A percentile compares a stretch with the other conserved stretches of the same genome.
Conservation (phyloP, 2,797 vertebrate species). For the Lepilemur septentrionalis region DNA sequence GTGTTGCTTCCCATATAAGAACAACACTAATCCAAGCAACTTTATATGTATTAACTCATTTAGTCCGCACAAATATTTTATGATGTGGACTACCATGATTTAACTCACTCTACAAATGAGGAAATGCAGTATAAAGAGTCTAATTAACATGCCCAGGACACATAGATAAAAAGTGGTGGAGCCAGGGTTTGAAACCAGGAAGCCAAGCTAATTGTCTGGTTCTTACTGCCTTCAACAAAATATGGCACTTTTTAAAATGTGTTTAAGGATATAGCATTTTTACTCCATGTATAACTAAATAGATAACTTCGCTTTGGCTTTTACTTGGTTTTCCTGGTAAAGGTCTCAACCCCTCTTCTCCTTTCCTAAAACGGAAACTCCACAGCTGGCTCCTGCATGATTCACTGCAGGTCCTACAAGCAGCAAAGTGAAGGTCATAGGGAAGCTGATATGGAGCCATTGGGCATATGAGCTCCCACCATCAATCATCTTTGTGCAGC, state of each 20-base stretch:
- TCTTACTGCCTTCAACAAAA: neutral
- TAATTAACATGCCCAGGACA: neutral
- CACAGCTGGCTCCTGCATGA: neutral
- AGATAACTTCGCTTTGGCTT: neutral
- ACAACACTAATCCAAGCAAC: neutral
- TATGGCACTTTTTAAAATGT: neutral
- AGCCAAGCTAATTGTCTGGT: neutral
- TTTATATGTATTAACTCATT: neutral
- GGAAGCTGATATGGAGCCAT: neutral
- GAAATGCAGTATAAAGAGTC: neutral
- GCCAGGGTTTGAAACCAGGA: neutral
- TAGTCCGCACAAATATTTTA: neutral
- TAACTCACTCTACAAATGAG: neutral
- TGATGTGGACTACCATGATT: neutral
- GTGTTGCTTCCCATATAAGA: neutral
- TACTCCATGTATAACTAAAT: neutral
- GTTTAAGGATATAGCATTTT: neutral
- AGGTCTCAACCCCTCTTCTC: neutral
- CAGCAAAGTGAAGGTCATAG: neutral
- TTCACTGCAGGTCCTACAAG: neutral
- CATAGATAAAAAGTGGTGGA: neutral
- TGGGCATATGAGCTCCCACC: neutral
- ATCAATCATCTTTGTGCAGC: neutral
- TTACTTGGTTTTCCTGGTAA: neutral
- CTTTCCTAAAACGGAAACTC: neutral